These are phyloP conservation scores for Tenthredo distinguenda DNA, from an alignment of 2,888 invertebrate genomes.

Conservation along the genomic window DNA sequence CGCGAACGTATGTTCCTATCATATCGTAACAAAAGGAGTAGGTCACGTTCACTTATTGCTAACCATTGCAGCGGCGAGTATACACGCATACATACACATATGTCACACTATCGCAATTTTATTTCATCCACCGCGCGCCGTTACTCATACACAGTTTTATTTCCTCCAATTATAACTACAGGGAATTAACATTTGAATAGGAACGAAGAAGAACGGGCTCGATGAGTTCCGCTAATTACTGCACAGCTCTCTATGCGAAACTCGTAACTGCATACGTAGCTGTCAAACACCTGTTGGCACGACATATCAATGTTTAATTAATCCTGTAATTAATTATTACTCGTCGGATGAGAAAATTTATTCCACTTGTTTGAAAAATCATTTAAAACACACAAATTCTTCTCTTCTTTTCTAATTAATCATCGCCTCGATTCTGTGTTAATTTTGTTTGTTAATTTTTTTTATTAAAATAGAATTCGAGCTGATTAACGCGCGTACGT, in stretches of 20 bases:
- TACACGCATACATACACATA: neutral
- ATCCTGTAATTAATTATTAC: neutral
- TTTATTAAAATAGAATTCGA: neutral
- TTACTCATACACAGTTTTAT: neutral
- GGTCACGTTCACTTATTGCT: conserved; percentile 29
- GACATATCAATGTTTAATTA: neutral
- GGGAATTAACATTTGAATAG: neutral
- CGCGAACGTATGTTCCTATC: neutral
- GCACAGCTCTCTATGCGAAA: neutral
- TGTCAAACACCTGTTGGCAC: conserved; percentile 32
- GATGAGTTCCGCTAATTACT: neutral
- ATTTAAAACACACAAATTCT: neutral
- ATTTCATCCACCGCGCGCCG: neutral
- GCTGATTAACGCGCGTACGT: too few relatives aligned
- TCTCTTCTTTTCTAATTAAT: neutral
- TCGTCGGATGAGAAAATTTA: neutral
- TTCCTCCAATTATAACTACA: neutral
- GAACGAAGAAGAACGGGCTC: neutral
- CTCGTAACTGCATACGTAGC: neutral
- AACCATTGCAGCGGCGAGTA: neutral
- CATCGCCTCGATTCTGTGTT: neutral
- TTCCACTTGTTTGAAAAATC: too few relatives aligned
- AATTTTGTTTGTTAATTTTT: neutral
- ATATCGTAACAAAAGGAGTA: conserved; percentile 28
- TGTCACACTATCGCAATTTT: neutral